Base-by-base conservation (phyloP, 2,113 vertebrate species). In the Alces alces region DNA sequence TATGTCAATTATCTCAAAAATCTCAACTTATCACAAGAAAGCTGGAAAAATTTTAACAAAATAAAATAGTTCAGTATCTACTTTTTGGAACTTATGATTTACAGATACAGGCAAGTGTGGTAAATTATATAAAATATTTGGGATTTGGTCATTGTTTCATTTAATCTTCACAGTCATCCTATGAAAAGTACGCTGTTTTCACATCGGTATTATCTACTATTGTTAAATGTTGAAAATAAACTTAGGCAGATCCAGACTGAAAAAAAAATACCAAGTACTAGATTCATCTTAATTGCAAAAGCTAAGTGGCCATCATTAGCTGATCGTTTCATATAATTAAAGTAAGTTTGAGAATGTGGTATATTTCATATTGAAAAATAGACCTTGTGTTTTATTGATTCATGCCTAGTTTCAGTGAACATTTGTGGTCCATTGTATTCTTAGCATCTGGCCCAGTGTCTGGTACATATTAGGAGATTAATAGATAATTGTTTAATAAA, bases 251-350 rank as follows among this genome's bases (percentile, higher is more conserved):
- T 54, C 10, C 83, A 96, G 83, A 83, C 33, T 45, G 43, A 92
- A 8, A 70, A 87, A 61, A 93, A 78, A 45, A 36, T 47, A 28
- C 4, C 45, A 57, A 88, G 52, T 64, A 33, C 80, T 93, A 86
- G 57, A 58, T 78, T 91, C 58, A 28, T 86, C 43, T 80, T 96
- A 93, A 93, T 86, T 76, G 33, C 25, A 64, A 30, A 73, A 55
- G n/a, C 89, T 89, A 96, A 89, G 25, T 43, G 78, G 78, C 66
- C 19, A n/a, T 80, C 43, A 82, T 91, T 96, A 93, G 58, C 28
- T 76, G 60, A 57, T 97, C 57, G 2, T 33, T 58, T 50, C 16
- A 17, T 76, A 43, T 80, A 91, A 93, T 95, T 95, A 93, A 93
- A 96, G 58, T 25, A n/a, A 54, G 28, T 82, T 91, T 95, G 45